Conservation (phyloP, 2,113 vertebrate genomes). For the Corythoichthys haematopterus region DNA sequence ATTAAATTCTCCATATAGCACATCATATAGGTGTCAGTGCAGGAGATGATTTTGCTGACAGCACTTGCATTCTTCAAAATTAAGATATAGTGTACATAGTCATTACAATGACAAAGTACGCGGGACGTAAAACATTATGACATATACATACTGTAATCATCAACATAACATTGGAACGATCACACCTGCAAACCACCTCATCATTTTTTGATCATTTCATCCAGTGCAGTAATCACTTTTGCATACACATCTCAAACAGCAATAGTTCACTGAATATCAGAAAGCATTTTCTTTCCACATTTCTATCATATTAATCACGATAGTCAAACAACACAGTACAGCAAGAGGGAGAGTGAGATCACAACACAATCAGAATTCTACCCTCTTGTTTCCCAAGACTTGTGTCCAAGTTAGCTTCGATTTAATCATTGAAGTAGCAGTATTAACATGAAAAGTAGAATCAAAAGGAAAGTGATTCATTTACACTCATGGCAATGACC, state of each 20-base stretch:
- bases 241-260: conserved; percentile 32
- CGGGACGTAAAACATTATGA: conserved; percentile 5
- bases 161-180: conserved; percentile 4
- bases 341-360: conserved; percentile 12
- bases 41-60: not conserved
- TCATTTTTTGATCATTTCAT: conserved; percentile 15
- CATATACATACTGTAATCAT: conserved; percentile 8
- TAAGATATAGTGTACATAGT: not conserved
- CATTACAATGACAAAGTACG: not conserved
- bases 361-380: conserved; percentile 17
- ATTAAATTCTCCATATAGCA: not conserved
- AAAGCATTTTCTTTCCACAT: conserved; percentile 27
- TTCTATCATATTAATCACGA: conserved; percentile 40
- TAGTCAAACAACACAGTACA: conserved; percentile 38
- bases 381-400: conserved; percentile 33
- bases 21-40: not conserved
- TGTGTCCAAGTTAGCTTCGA: conserved; percentile 21
- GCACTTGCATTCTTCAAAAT: not conserved
- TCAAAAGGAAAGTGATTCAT: not conserved
- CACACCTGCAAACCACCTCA: not conserved
- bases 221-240: conserved; percentile 28
- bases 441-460: not conserved
- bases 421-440: not conserved
- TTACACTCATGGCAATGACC: not conserved
- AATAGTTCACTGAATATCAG: conserved; percentile 41